These are phyloP conservation scores for Gonocerus acuteangulatus DNA, from an alignment of 2,888 invertebrate genomes.

Conservation along the genomic window DNA sequence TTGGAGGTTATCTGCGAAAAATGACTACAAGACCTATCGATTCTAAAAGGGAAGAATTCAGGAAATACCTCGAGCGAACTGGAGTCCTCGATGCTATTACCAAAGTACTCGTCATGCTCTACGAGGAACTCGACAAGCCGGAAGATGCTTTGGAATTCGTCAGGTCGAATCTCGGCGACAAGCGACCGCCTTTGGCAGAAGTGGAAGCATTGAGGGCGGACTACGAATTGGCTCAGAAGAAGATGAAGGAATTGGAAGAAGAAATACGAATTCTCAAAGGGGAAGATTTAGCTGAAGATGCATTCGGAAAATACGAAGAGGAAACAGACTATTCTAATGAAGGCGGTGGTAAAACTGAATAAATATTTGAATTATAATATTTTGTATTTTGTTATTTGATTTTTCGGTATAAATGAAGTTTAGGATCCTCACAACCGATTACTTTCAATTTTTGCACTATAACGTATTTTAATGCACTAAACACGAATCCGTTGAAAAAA, in stretches of 20 bases:
- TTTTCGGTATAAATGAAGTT: too few relatives aligned
- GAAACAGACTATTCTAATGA: not conserved
- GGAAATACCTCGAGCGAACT: conserved; percentile 77
- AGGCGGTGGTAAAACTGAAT: too few relatives aligned
- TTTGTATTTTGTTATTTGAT: too few relatives aligned
- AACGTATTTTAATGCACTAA: too few relatives aligned
- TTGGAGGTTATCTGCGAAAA: too few relatives aligned
- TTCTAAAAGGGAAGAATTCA: conserved; percentile 78
- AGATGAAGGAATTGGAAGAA: conserved; percentile 55
- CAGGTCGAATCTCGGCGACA: conserved; percentile 47
- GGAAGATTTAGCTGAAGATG: conserved; percentile 17
- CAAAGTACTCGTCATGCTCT: conserved; percentile 71
- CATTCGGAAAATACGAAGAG: not conserved
- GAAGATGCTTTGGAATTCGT: conserved; percentile 72
- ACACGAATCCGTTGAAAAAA: too few relatives aligned
- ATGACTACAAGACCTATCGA: conserved; percentile 52
- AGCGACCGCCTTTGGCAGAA: conserved; percentile 43
- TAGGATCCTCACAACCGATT: too few relatives aligned
- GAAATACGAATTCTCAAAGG: conserved; percentile 43
- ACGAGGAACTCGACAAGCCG: conserved; percentile 79
- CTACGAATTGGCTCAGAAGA: conserved; percentile 52
- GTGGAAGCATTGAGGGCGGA: conserved; percentile 47
- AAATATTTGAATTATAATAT: too few relatives aligned
- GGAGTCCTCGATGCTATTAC: conserved; percentile 83
- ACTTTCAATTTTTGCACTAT: too few relatives aligned